These are phyloP conservation scores for Oscheius sp. DNA, from an alignment of 2,888 invertebrate genomes.

Conservation along the genomic window DNA sequence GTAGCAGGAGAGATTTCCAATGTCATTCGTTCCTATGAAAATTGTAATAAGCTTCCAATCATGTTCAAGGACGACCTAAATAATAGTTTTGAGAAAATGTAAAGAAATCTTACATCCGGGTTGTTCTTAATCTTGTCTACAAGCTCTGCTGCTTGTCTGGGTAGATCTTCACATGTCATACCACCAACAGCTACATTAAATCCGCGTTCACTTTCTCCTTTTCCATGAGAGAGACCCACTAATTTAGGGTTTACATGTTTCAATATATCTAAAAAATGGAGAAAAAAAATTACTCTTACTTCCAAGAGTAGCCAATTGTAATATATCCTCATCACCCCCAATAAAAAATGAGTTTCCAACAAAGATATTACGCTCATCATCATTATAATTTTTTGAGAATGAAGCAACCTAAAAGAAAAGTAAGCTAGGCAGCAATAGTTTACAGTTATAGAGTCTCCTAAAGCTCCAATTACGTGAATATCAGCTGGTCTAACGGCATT, in stretches of 20 bases:
- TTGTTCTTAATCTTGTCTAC: slow-evolving; percentile 19
- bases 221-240: slow-evolving; percentile 80
- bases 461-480: slow-evolving; percentile 50
- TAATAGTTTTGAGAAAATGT: neutral
- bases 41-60: slow-evolving; percentile 62
- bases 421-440: neutral
- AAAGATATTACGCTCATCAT: slow-evolving; percentile 30
- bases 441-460: slow-evolving; percentile 59
- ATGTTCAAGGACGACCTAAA: slow-evolving; percentile 41
- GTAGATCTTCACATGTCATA: slow-evolving; percentile 47
- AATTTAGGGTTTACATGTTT: slow-evolving; percentile 80
- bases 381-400: slow-evolving; percentile 22
- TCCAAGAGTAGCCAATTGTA: neutral
- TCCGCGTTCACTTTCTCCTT: slow-evolving; percentile 71
- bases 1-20: slow-evolving; percentile 34
- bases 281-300: slow-evolving; percentile 1
- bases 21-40: slow-evolving; percentile 63
- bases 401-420: slow-evolving; percentile 1
- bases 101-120: neutral
- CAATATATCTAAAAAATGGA: slow-evolving; percentile 76
- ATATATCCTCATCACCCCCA: slow-evolving; percentile 34
- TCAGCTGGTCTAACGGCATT: slow-evolving; percentile 48
- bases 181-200: slow-evolving; percentile 53
- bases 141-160: slow-evolving; percentile 51
- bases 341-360: slow-evolving; percentile 23